These are phyloP conservation scores for Plebejus melissa DNA, from an alignment of 2,888 invertebrate species.

Conservation along the genomic window DNA sequence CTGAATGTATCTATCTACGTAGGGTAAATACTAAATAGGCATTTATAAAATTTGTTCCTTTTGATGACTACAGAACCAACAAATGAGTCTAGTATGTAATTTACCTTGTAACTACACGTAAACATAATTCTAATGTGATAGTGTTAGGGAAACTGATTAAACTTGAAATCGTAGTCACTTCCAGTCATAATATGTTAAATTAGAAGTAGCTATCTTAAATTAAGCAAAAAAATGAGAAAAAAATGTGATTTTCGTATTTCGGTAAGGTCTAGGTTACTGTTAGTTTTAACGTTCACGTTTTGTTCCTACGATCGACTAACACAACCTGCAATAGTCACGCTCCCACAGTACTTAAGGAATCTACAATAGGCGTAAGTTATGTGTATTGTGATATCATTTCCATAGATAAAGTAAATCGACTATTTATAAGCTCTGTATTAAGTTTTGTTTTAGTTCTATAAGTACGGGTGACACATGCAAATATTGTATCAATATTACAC, in stretches of 20 bases:
- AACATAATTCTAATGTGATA: slow-evolving; percentile 68
- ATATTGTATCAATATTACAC: slow-evolving; percentile 36
- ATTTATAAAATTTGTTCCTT: slow-evolving; percentile 59
- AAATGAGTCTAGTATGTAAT: slow-evolving; percentile 37
- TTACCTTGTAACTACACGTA: slow-evolving; percentile 41
- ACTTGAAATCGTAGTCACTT: slow-evolving; percentile 75
- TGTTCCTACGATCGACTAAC: slow-evolving; percentile 69
- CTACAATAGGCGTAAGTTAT: slow-evolving; percentile 44
- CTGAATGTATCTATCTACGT: slow-evolving; percentile 40
- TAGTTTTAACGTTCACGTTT: slow-evolving; percentile 54
- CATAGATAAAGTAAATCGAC: slow-evolving; percentile 45
- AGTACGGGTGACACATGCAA: slow-evolving; percentile 57
- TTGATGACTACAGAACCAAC: slow-evolving; percentile 51
- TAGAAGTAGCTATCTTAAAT: slow-evolving; percentile 64
- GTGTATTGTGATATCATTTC: slow-evolving; percentile 71
- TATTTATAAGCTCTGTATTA: slow-evolving; percentile 33
- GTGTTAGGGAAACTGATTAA: slow-evolving; percentile 61
- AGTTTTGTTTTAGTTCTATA: slow-evolving; percentile 43
- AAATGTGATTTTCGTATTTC: slow-evolving; percentile 61
- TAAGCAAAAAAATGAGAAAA: slow-evolving; percentile 51
- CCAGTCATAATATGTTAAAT: slow-evolving; percentile 77
- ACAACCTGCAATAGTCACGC: slow-evolving; percentile 59
- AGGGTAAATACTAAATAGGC: slow-evolving; percentile 31
- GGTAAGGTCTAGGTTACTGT: slow-evolving; percentile 46
- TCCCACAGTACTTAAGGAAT: slow-evolving; percentile 67